Base-by-base conservation (phyloP, 1,140 invertebrate genomes). In the Oryzaephilus surinamensis region DNA sequence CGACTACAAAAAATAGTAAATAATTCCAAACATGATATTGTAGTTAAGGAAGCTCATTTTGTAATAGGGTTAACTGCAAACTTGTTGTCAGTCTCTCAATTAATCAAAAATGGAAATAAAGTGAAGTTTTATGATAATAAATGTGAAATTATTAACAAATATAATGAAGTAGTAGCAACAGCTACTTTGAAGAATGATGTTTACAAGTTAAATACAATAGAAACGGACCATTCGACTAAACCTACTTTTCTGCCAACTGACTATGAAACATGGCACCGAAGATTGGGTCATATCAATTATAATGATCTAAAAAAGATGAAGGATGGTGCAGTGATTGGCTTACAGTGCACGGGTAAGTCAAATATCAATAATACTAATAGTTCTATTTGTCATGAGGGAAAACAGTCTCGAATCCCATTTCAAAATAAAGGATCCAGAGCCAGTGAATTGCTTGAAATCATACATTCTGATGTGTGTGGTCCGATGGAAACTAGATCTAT, bases 381-480 rank as follows among this genome's bases (percentile, higher is more conserved):
- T n/a, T n/a, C n/a, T n/a, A n/a, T n/a, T n/a, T n/a, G n/a, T n/a
- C n/a, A n/a, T n/a, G n/a, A n/a, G 2, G 31, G 31, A 11, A 32
- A 32, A 32, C 11, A 17, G 13, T 11, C 13, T 16, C 13, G 28
- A 19, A 11, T 39, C 13, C 17, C 38, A 10, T 32, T 39, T 26
- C n/a, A 8, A 32, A 16, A 14, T 11, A 32, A 6, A 21, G 21
- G 17, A 7, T 21, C 28, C 23, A 12, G 19, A n/a, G 12, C 12
- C 15, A 30, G 27, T 14, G 36, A 38, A 10, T 10, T 30, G 1
- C 18, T 38, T 10, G 24, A 38, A 17, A 12, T 38, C 12, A 16
- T 38, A 13, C 59, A 64, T 46, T 41, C 57, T 0, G 59, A 65
- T 46, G 26, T 63, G 3, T 60, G 55, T 49, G 61, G 62, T 8